phyloP scores from a whole-genome alignment of 2,888 invertebrate genomes.

The Drosophila imparisetae region DNA sequence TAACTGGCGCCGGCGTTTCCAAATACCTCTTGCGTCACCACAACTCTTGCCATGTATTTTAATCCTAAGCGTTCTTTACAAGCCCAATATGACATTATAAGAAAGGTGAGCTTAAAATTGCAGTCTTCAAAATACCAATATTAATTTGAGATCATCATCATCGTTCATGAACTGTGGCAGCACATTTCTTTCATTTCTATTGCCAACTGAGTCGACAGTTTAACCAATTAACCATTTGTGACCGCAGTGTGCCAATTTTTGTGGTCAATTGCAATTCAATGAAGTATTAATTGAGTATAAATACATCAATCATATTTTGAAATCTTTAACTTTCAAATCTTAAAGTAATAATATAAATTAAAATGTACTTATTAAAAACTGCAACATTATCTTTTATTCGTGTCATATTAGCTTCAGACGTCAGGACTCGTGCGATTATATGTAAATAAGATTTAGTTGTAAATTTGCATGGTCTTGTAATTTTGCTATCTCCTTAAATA shows the following conservation, averaged over 20 bases:
- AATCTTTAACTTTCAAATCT: background rate
- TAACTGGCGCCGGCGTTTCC: conserved; percentile 1
- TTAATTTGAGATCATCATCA: background rate
- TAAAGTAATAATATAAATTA: background rate
- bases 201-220: background rate
- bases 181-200: background rate
- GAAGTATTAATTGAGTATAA: background rate
- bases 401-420: conserved; percentile 6
- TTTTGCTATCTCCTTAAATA: background rate
- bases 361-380: background rate
- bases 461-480: background rate
- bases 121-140: background rate
- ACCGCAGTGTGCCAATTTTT: background rate
- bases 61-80: background rate
- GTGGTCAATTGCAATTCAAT: background rate
- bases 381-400: background rate
- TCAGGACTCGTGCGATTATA: background rate
- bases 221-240: background rate
- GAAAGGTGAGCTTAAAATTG: background rate
- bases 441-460: background rate
- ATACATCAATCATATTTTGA: background rate
- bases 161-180: background rate
- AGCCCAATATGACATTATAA: conserved; percentile 5
- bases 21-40: background rate
- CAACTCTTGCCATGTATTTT: background rate